phyloP scores from a whole-genome alignment of 1,140 invertebrate genomes.

The Drosophila seguyi region DNA sequence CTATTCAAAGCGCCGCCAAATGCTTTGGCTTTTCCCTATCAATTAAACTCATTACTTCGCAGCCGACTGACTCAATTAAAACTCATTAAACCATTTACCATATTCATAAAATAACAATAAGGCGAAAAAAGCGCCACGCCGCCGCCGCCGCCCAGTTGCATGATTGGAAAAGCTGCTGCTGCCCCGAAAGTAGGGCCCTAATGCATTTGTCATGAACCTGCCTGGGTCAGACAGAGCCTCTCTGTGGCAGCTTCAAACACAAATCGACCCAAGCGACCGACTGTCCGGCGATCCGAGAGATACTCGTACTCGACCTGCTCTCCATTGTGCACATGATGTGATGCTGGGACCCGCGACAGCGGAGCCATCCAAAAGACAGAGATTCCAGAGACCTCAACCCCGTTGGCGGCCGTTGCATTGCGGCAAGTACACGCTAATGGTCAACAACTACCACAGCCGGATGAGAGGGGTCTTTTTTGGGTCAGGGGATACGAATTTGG shows the following conservation, averaged over 20 bases:
- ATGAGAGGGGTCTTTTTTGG: background rate
- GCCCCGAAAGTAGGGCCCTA: slow-evolving; percentile 41
- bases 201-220: slow-evolving; percentile 84
- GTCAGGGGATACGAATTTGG: background rate
- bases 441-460: slow-evolving; percentile 61
- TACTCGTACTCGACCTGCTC: slow-evolving; percentile 69
- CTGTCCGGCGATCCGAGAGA: slow-evolving; percentile 32
- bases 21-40: slow-evolving; percentile 61
- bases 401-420: slow-evolving; percentile 68
- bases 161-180: slow-evolving; percentile 26
- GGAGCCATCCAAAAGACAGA: slow-evolving; percentile 16
- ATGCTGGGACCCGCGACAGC: slow-evolving; percentile 28
- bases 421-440: slow-evolving; percentile 77
- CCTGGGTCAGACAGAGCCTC: slow-evolving; percentile 32
- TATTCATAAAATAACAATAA: slow-evolving; percentile 83
- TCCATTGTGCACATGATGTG: slow-evolving; percentile 81
- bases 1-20: slow-evolving; percentile 44
- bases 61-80: slow-evolving; percentile 73
- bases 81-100: slow-evolving; percentile 83
- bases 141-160: slow-evolving; percentile 33
- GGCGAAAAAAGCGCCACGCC: slow-evolving; percentile 47
- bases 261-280: slow-evolving; percentile 47
- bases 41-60: slow-evolving; percentile 77
- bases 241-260: slow-evolving; percentile 39
- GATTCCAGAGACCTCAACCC: slow-evolving; percentile 66